Evolutionary conservation across 2,113 vertebrate species (phyloP).

Genomic region (Hippocampus guttulatus): DNA sequence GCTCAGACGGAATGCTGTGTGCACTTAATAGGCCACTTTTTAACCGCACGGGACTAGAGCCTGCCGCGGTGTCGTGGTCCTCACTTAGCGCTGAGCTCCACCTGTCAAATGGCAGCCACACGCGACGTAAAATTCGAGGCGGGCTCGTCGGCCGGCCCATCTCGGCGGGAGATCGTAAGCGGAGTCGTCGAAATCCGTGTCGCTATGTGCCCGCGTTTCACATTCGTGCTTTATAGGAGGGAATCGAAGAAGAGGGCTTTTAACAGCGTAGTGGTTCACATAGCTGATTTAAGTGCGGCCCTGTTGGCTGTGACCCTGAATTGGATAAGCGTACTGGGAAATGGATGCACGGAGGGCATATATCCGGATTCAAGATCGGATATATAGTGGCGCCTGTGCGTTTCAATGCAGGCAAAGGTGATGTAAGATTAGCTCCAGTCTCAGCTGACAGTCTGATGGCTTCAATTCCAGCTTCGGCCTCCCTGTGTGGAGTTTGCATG

Average conservation of each 20-base stretch:
- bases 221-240: not conserved
- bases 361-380: not conserved
- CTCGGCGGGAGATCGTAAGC: constrained; percentile 4
- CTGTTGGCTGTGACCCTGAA: not conserved
- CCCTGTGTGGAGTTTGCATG: too few relatives aligned
- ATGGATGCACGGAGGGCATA: not conserved
- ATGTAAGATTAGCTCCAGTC: constrained; percentile 36
- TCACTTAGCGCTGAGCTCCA: constrained; percentile 54
- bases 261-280: not conserved
- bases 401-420: constrained; percentile 16
- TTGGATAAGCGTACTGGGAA: not conserved
- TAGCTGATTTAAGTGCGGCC: not conserved
- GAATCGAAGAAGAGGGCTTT: not conserved
- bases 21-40: constrained; percentile 9
- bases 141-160: constrained; percentile 9
- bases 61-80: not conserved
- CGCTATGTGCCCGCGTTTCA: not conserved
- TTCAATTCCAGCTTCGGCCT: not conserved
- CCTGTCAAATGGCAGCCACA: constrained; percentile 65
- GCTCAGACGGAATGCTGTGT: constrained; percentile 13
- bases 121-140: constrained; percentile 56
- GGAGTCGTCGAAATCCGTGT: not conserved
- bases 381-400: not conserved
- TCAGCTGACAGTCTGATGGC: constrained; percentile 36
- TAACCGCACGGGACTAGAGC: not conserved